Percentiles rank a stretch among this genome's conserved stretches.
These are phyloP conservation scores for Parelbella ahira DNA, from an alignment of 2,888 invertebrate genomes.

Conservation along the genomic window DNA sequence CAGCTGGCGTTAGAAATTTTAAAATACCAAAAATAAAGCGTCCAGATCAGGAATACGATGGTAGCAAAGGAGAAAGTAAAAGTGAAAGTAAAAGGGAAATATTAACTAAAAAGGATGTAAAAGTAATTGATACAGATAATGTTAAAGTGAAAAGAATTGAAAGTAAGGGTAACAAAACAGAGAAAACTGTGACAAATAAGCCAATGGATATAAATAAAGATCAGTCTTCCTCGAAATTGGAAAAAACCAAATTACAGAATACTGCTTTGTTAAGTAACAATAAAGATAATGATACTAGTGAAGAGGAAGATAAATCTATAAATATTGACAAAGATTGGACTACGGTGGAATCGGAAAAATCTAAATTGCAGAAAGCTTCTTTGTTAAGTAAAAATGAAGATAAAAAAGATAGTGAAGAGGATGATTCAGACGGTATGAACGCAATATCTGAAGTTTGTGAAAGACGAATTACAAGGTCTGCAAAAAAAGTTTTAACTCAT, in stretches of 20 bases:
- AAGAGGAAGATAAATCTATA: conserved; percentile 18
- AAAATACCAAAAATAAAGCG: conserved; percentile 75
- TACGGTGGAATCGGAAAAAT: too few relatives aligned
- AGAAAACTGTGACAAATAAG: conserved; percentile 1
- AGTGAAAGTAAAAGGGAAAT: too few relatives aligned
- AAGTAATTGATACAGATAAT: too few relatives aligned
- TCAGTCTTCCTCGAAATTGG: not conserved
- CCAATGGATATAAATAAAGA: conserved; percentile 16
- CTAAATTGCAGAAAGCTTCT: too few relatives aligned
- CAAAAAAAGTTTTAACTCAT: conserved; percentile 31
- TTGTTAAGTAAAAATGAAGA: too few relatives aligned
- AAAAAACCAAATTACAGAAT: conserved; percentile 1
- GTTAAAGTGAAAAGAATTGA: conserved; percentile 26
- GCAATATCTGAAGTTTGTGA: conserved; percentile 25
- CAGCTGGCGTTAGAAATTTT: conserved; percentile 70
- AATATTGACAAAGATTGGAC: too few relatives aligned
- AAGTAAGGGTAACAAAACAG: conserved; percentile 24
- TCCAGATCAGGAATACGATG: too few relatives aligned
- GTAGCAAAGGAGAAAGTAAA: too few relatives aligned
- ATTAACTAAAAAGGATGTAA: too few relatives aligned
- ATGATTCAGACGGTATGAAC: conserved; percentile 23
- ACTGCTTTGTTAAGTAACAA: conserved; percentile 17
- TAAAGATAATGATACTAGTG: conserved; percentile 23
- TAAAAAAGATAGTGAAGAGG: too few relatives aligned
- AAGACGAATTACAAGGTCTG: conserved; percentile 45